Evolutionary conservation across 2,113 vertebrate genomes (phyloP).

Genomic region (Eleginops maclovinus): DNA sequence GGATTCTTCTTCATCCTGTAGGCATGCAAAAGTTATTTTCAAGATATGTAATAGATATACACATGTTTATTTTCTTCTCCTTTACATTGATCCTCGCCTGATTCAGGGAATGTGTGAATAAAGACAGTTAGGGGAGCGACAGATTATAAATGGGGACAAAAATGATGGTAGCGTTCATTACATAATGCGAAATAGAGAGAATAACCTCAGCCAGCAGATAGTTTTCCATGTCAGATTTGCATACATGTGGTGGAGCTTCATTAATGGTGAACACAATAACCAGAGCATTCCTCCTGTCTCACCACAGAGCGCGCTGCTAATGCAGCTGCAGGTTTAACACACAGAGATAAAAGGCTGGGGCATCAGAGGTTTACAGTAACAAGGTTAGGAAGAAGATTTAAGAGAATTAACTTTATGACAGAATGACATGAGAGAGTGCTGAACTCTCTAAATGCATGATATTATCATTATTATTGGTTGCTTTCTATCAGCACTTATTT

Average conservation of each 20-base stretch:
- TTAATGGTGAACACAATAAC: constrained; percentile 16
- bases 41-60: too few relatives aligned
- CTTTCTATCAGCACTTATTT: not conserved
- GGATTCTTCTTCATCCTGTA: too few relatives aligned
- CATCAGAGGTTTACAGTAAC: not conserved
- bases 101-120: not conserved
- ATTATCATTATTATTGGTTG: not conserved
- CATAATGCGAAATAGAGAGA: not conserved
- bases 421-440: not conserved
- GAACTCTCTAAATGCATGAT: not conserved
- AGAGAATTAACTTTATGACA: not conserved
- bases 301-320: constrained; percentile 1
- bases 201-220: constrained; percentile 1
- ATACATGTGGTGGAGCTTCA: constrained; percentile 18
- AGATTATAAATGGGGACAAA: constrained; percentile 3
- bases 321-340: constrained; percentile 18
- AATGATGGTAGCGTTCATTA: not conserved
- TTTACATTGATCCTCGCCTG: not conserved
- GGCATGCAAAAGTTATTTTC: too few relatives aligned
- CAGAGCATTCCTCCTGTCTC: not conserved
- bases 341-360: not conserved
- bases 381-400: not conserved
- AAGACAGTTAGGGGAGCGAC: not conserved
- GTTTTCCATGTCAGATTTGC: constrained; percentile 49
- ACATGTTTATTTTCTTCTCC: not conserved